Base-by-base conservation (phyloP, 2,113 vertebrate species). In the Entomyzon cyanotis region DNA sequence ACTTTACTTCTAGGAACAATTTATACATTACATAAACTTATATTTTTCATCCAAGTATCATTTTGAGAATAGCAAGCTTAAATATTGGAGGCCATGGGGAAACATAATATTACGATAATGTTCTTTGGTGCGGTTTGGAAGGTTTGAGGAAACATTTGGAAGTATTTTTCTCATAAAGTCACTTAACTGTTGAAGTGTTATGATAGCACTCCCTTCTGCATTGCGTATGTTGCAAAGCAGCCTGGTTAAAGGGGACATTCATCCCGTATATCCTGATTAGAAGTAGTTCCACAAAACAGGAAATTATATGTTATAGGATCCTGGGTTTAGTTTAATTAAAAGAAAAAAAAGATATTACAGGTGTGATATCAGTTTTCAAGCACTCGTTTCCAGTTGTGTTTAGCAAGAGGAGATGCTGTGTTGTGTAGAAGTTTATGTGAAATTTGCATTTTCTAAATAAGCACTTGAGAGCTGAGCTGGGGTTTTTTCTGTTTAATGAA, bases 121-220 rank as follows among this genome's bases (percentile, higher is more conserved):
- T 98, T 98, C 98, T 99, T 99, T 99, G 98, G 98, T 99, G 99
- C 97, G 98, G 98, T 99, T 99, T 99, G 98, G 98, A 99, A 98
- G 97, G 98, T 97, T 98, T 99, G 98, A 97, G 97, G 97, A 98
- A 99, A 99, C 98, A 99, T 99, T 99, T 99, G 99, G 99, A 99
- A 99, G 98, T 98, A 97, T 99, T 99, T 99, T 99, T 98, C 98
- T 99, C 98, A 98, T 99, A 98, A 99, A 99, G 98, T 98, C 97
- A 98, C 98, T 99, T 99, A 99, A 98, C 98, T 98, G 97, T 99
- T 99, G 98, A 98, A 99, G 98, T 98, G 98, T 99, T 98, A 98
- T 96, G 98, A 98, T 99, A 98, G 97, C 96, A 98, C 99, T 99
- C 98, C 98, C 97, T 97, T 97, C 97, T 97, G 93, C 79, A 87